Percentiles rank a stretch among this genome's conserved stretches.
Conservation (phyloP, 2,888 invertebrate genomes). For the Drosophila pseudotakahashii region DNA sequence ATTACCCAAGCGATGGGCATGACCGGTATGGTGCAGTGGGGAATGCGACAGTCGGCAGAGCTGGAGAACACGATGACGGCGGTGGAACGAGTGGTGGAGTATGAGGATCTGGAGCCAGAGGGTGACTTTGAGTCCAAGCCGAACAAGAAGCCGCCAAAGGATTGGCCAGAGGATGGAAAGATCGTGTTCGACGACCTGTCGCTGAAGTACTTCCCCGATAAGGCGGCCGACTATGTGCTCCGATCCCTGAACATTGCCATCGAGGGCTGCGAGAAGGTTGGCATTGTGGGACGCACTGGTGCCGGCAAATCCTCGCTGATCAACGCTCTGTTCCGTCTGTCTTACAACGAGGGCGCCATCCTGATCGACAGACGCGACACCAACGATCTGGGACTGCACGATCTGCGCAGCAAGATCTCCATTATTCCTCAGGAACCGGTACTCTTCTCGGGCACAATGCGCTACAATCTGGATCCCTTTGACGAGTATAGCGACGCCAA, state of each 20-base stretch:
- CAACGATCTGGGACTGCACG: conserved; percentile 89
- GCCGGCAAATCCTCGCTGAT: conserved; percentile 90
- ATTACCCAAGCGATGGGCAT: conserved; percentile 92
- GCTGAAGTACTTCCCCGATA: conserved; percentile 88
- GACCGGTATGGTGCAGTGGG: conserved; percentile 90
- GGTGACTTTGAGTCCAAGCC: conserved; percentile 88
- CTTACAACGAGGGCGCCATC: conserved; percentile 91
- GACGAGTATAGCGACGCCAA: conserved; percentile 90
- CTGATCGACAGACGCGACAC: conserved; percentile 92
- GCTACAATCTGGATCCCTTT: conserved; percentile 96
- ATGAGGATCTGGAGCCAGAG: conserved; percentile 85
- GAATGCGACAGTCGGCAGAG: conserved; percentile 96
- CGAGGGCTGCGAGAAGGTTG: conserved; percentile 88
- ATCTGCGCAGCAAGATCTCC: conserved; percentile 90
- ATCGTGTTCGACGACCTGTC: conserved; percentile 89
- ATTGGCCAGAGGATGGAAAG: conserved; percentile 90
- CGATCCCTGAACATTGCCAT: conserved; percentile 88
- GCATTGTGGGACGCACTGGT: conserved; percentile 90
- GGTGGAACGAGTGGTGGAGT: conserved; percentile 92
- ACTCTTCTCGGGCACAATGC: conserved; percentile 93
- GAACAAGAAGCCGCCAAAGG: conserved; percentile 87
- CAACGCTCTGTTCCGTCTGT: conserved; percentile 91
- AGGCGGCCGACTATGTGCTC: conserved; percentile 89
- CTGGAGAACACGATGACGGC: conserved; percentile 94
- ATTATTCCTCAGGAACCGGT: conserved; percentile 95